Base-by-base conservation (phyloP, 2,797 vertebrate species). In the Coregonus ussuriensis region DNA sequence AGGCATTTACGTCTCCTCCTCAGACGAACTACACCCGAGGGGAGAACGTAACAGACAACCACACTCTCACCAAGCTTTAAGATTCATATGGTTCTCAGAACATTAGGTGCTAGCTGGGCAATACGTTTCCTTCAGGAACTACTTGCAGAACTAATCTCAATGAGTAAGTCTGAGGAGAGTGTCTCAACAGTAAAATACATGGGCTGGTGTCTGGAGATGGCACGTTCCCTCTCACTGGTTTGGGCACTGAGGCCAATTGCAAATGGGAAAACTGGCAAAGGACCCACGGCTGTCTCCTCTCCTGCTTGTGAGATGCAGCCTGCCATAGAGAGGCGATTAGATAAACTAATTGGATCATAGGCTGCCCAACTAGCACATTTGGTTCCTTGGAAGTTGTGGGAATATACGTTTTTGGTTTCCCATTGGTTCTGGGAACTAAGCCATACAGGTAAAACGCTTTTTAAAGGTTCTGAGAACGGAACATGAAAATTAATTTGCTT, bases 91-190 rank as follows among this genome's bases (percentile, higher is more conserved):
- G 41, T 13, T 47, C 9, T 47, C 9, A 3, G 41, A 47, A 47
- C 9, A 3, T 47, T 11, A 47, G 11, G 9, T 47, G 41, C 41
- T 47, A 13, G 2, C 3, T 47, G 41, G 41, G 41, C 41, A 47
- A 47, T 47, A 9, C 0, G 41, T 47, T 47, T 68, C 81, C 79
- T 72, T 85, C 79, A 74, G 72, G 84, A 84, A 84, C 53, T 54
- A 84, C 82, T 82, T 72, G 62, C 71, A 83, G 81, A 63, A 77
- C 86, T 84, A 89, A 89, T 90, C 88, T 88, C 80, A 79, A 82
- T 21, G 11, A 25, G 59, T 9, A 63, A 25, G 9, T 3, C 7
- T 16, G 31, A 31, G 18, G 84, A 81, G 84, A 88, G 83, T 85
- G 86, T 85, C 82, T 79, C 78, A 71, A 75, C 70, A 47, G 77